Evolutionary conservation across 2,888 invertebrate genomes (phyloP).

Genomic region (Zygaena filipendulae): DNA sequence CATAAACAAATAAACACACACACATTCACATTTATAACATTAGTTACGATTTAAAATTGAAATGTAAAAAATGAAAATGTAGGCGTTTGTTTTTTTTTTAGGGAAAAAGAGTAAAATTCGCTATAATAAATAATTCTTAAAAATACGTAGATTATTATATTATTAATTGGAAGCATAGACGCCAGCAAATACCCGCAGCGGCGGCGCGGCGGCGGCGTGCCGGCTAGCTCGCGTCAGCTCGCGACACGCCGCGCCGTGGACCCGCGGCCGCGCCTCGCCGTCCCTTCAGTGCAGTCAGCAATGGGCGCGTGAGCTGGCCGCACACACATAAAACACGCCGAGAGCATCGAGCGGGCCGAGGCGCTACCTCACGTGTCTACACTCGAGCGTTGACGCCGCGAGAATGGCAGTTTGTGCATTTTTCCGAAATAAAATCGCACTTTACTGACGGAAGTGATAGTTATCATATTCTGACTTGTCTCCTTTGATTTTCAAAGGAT

Average conservation of each 20-base stretch:
- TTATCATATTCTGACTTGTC: too few relatives aligned
- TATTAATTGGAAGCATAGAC: too few relatives aligned
- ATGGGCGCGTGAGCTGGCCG: slow-evolving; percentile 50
- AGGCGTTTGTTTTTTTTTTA: too few relatives aligned
- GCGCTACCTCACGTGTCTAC: slow-evolving; percentile 20
- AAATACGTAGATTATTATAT: too few relatives aligned
- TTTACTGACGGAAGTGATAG: slow-evolving; percentile 25
- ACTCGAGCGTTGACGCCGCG: slow-evolving; percentile 27
- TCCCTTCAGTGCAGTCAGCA: slow-evolving; percentile 40
- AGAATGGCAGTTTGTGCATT: slow-evolving; percentile 32
- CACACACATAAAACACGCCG: slow-evolving; percentile 33
- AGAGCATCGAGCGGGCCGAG: slow-evolving; percentile 11
- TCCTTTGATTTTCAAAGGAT: slow-evolving; percentile 31
- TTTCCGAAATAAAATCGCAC: slow-evolving; percentile 30
- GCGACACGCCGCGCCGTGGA: slow-evolving; percentile 19
- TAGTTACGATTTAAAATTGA: too few relatives aligned
- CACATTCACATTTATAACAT: too few relatives aligned
- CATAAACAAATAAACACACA: too few relatives aligned
- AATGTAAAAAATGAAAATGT: too few relatives aligned
- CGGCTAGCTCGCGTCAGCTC: slow-evolving; percentile 16
- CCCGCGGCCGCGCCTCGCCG: slow-evolving; percentile 15
- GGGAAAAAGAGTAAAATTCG: too few relatives aligned
- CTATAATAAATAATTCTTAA: too few relatives aligned
- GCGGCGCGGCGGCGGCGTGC: too few relatives aligned
- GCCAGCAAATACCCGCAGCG: too few relatives aligned